Evolutionary conservation across 1,140 invertebrate species (phyloP), one percentile per base, ranked within the genome.

Genomic region (Metaphire vulgaris): DNA sequence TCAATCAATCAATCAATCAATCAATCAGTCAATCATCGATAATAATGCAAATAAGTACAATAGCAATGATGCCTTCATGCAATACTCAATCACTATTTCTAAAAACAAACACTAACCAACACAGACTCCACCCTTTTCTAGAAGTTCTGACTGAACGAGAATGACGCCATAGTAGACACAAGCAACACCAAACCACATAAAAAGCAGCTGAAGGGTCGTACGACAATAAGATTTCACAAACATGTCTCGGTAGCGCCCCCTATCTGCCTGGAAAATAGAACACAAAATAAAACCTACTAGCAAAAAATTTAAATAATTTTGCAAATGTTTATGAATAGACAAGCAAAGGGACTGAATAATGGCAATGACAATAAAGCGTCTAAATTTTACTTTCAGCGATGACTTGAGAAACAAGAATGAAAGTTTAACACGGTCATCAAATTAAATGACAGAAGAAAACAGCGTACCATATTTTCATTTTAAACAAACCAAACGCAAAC

Each of bases 121-220:
- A 75, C 73, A 78, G 69, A 68, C 29, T 29, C 33, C 29, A 29
- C 72, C 75, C 33, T 82, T 70, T 68, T 93, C 92, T 83, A 97
- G 92, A 33, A 98, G 87, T 86, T 97, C 95, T 0, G 95, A 96
- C 21, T 94, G 95, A 89, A 97, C 94, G 66, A 98, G 86, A 0
- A 98, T 94, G 70, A 97, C 89, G 0, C 96, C 96, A 84, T 98
- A 98, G 83, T 98, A 98, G 81, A 93, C 94, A 85, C 97, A 97
- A 0, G 95, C 94, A 84, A 93, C 94, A 0, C 92, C 90, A 88
- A 95, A 92, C 94, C 94, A 95, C 79, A 88, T 84, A 77, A 85
- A 79, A 83, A 80, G 82, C 15, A 85, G 72, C 76, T 83, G 79
- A 12, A 85, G 33, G 2, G 83, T 83, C 65, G 83, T 84, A 16